These are phyloP conservation scores for Heliopora coerulea DNA, from an alignment of 92 coral and sea anemone species.

Conservation along the genomic window DNA sequence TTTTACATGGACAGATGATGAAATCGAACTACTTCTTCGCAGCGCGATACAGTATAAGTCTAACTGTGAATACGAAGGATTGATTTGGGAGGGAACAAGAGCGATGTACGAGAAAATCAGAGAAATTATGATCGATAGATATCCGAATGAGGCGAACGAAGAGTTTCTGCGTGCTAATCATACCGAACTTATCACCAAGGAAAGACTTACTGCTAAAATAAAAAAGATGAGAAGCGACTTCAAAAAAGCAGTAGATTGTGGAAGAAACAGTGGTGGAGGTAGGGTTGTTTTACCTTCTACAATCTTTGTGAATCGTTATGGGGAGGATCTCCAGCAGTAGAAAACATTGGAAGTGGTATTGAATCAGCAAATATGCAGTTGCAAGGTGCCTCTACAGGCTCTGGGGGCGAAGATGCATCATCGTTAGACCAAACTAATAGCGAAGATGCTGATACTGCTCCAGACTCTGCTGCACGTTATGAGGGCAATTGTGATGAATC, in stretches of 20 bases:
- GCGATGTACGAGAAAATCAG: background rate
- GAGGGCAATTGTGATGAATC: too few species aligned
- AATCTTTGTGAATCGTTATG: constrained; percentile 1
- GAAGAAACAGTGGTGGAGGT: constrained; percentile 6
- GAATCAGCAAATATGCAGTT: too few species aligned
- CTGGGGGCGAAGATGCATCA: too few species aligned
- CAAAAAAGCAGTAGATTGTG: background rate
- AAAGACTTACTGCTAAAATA: constrained; percentile 1
- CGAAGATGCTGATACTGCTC: too few species aligned
- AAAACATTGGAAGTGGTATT: constrained; percentile 6
- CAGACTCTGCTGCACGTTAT: too few species aligned
- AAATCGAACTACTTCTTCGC: constrained; percentile 7
- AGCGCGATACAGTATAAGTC: background rate
- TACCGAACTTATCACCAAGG: background rate
- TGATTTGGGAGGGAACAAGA: background rate
- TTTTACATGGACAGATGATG: constrained; percentile 7
- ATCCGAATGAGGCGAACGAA: constrained; percentile 4
- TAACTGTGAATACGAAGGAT: background rate
- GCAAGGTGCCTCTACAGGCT: too few species aligned
- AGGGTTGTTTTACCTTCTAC: constrained; percentile 6
- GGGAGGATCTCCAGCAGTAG: constrained; percentile 7
- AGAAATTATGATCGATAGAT: background rate
- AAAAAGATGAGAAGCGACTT: background rate
- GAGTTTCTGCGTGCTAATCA: background rate
- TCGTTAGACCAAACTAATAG: too few species aligned